These are phyloP conservation scores for Boulengeromyrus knoepffleri DNA, from an alignment of 2,113 vertebrate species.

Conservation along the genomic window DNA sequence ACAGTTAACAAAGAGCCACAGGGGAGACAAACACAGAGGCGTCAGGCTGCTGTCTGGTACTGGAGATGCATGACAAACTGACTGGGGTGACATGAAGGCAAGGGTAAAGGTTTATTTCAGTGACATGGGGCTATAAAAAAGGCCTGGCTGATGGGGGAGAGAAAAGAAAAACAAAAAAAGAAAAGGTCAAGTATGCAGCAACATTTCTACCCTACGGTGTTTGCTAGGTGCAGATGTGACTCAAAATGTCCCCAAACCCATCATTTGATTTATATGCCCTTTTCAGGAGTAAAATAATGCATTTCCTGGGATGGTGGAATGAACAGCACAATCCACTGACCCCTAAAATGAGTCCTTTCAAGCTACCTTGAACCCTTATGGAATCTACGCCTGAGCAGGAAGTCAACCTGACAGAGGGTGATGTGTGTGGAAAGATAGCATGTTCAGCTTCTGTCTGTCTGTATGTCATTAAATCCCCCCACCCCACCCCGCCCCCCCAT, in stretches of 20 bases:
- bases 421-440: not conserved
- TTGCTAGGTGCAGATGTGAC: not conserved
- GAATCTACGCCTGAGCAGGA: not conserved
- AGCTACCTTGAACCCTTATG: not conserved
- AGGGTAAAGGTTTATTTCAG: not conserved
- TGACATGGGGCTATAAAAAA: not conserved
- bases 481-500: not conserved
- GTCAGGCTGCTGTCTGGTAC: not conserved
- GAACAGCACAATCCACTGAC: not conserved
- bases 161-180: not conserved
- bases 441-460: not conserved
- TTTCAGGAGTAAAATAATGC: not conserved
- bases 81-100: not conserved
- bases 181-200: not conserved
- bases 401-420: not conserved
- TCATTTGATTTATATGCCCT: not conserved
- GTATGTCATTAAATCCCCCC: not conserved
- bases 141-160: not conserved
- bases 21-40: not conserved
- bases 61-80: not conserved
- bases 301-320: not conserved
- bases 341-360: not conserved
- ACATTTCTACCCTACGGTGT: not conserved
- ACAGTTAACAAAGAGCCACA: not conserved
- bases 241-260: not conserved